Conservation (phyloP, 2,888 invertebrate species). For the Nasonovia ribisnigri region DNA sequence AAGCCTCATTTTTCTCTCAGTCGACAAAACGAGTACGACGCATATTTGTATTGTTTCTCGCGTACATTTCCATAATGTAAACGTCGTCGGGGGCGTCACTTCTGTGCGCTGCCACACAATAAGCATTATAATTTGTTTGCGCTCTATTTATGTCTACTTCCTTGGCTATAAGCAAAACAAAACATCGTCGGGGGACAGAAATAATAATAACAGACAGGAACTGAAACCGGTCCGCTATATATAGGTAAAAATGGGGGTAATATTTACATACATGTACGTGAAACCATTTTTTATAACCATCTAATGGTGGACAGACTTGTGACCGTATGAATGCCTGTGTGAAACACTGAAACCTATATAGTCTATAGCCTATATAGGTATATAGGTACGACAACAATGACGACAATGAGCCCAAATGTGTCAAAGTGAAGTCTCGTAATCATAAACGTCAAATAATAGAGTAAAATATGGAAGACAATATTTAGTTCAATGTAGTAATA, state of each 20-base stretch:
- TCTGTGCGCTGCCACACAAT: conserved; percentile 47
- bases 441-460: conserved; percentile 18
- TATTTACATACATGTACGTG: conserved; percentile 50
- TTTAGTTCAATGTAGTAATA: neutral
- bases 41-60: conserved; percentile 22
- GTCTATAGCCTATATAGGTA: neutral
- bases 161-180: conserved; percentile 46
- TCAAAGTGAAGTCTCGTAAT: conserved; percentile 45
- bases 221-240: conserved; percentile 48
- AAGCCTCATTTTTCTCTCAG: conserved; percentile 50
- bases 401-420: conserved; percentile 47
- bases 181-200: conserved; percentile 46
- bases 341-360: conserved; percentile 40
- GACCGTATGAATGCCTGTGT: conserved; percentile 28
- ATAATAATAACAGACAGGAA: conserved; percentile 59
- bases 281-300: conserved; percentile 48
- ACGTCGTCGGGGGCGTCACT: conserved; percentile 61
- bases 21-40: conserved; percentile 25
- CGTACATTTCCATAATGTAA: conserved; percentile 42
- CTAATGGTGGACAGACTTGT: conserved; percentile 42
- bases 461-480: neutral
- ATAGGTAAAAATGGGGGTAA: conserved; percentile 41
- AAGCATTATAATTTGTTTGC: conserved; percentile 49
- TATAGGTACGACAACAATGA: conserved; percentile 19
- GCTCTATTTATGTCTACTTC: conserved; percentile 48